A percentile compares a stretch with the other conserved stretches of the same genome.
Evolutionary conservation across 2,113 vertebrate species (phyloP).

Genomic region (Ailurus styani): DNA sequence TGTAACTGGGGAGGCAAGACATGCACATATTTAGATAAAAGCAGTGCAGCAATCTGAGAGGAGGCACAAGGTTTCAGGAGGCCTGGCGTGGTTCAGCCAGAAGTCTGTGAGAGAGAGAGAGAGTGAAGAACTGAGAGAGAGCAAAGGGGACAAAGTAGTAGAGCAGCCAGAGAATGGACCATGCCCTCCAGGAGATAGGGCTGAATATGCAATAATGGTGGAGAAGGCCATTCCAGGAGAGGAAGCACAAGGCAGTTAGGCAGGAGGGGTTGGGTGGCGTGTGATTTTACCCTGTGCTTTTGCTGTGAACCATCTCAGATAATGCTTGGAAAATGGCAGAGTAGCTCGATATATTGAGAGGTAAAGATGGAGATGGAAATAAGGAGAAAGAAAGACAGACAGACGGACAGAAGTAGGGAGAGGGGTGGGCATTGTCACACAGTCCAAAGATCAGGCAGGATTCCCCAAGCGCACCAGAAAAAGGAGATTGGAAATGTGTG

Average conservation of each 20-base stretch:
- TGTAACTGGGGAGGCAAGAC: not conserved
- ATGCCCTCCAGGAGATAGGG: not conserved
- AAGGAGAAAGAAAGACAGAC: not conserved
- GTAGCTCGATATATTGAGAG: not conserved
- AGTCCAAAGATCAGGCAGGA: not conserved
- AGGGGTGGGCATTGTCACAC: not conserved
- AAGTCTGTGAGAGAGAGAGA: not conserved
- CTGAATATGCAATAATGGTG: not conserved
- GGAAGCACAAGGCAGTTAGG: not conserved
- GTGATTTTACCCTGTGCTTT: not conserved
- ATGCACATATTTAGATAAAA: not conserved
- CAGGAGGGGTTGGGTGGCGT: fast-evolving
- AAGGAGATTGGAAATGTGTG: not conserved
- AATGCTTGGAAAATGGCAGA: not conserved
- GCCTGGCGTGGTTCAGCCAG: not conserved
- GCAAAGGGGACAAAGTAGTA: not conserved
- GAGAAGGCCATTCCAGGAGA: not conserved
- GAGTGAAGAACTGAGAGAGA: not conserved
- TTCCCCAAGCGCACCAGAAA: not conserved
- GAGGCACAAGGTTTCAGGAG: not conserved
- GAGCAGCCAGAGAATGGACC: not conserved
- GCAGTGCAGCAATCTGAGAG: not conserved
- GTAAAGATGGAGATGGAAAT: not conserved
- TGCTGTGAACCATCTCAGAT: not conserved
- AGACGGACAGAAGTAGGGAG: not conserved